phyloP scores from a whole-genome alignment of 2,797 vertebrate species.

The Garrulus glandarius region DNA sequence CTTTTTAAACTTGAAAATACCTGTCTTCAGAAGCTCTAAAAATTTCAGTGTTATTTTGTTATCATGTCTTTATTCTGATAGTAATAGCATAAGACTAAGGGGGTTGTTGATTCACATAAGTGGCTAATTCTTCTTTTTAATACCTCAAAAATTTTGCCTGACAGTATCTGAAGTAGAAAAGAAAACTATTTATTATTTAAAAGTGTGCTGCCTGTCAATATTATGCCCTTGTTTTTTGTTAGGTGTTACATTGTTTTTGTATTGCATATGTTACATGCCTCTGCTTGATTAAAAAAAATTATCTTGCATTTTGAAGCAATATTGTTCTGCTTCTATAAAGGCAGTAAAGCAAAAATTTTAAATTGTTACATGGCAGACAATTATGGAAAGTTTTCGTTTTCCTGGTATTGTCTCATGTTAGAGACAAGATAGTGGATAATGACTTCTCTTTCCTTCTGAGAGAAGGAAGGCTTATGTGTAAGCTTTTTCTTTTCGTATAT shows the following conservation, averaged over 20 bases:
- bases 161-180: neutral
- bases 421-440: neutral
- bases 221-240: neutral
- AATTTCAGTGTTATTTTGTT: neutral
- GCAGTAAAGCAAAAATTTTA: neutral
- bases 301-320: neutral
- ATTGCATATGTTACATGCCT: neutral
- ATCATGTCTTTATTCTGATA: neutral
- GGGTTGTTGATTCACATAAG: neutral
- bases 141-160: neutral
- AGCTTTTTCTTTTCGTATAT: neutral
- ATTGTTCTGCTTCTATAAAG: neutral
- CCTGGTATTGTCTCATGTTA: neutral
- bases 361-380: neutral
- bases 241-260: neutral
- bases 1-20: neutral
- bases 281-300: neutral
- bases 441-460: neutral
- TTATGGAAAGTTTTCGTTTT: neutral
- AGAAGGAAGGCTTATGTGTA: neutral
- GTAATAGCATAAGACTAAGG: neutral
- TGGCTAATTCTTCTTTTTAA: neutral
- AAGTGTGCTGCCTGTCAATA: neutral
- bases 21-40: neutral
- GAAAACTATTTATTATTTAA: neutral